Base-by-base conservation (phyloP, 2,113 vertebrate species). In the Catagonus wagneri region DNA sequence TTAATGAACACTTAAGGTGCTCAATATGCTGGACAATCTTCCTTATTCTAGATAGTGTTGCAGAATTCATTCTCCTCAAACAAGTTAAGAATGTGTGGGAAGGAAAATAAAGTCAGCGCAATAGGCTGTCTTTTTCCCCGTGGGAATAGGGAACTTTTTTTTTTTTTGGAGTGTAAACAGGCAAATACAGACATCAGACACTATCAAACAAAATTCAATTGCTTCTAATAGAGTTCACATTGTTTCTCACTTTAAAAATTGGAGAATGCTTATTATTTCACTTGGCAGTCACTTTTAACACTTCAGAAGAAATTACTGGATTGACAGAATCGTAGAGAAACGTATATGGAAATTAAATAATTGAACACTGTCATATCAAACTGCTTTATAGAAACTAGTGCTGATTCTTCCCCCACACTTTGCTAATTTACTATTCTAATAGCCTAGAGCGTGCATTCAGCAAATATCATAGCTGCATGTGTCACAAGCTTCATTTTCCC, bases 221-320 rank as follows among this genome's bases (percentile, higher is more conserved):
- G 58, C 68, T 96, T 92, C 89, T 91, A 78, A 89, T 66, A 83
- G 79, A 93, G 36, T 93, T 94, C 52, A 89, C 94, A 39, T n/a
- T 16, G 32, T 79, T 93, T 91, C 76, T 89, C 58, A 54, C 72
- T 93, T 86, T 83, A 25, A 89, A 94, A 84, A 83, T 23, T 1
- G 1, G 22, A 44, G 50, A 74, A 72, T 13, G 10, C 12, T 39
- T 63, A 52, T 78, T 54, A 39, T 20, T 20, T 75, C 22, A 23
- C 65, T 83, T 68, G 68, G 71, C 36, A 93, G 80, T 83, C 39
- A 74, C 83, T 94, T 96, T 76, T 1, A 61, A 78, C 71, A 69
- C 58, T 93, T 95, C 34, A 22, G 22, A 91, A 93, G 60, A 90
- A 89, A 65, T 74, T 32, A 56, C 39, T 69, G 54, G 36, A 23